These are phyloP conservation scores for Sternarchorhynchus goeldii DNA, from an alignment of 2,797 vertebrate genomes.

Conservation along the genomic window DNA sequence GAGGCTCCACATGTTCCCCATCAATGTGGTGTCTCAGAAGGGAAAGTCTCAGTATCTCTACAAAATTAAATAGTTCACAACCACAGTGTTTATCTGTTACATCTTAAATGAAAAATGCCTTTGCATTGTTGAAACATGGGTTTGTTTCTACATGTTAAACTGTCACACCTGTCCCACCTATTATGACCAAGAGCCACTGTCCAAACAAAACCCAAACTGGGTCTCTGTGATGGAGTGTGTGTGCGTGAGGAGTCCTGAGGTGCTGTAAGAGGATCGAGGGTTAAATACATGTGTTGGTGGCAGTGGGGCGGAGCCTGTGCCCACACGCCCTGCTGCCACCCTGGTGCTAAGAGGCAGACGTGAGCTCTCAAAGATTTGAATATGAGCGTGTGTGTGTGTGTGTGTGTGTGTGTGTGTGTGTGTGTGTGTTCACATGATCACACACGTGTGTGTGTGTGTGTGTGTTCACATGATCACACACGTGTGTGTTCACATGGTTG, in stretches of 20 bases:
- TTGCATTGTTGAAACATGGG: neutral
- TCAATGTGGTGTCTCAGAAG: too few relatives aligned
- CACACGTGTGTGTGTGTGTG: too few relatives aligned
- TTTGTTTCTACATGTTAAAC: constrained; percentile 30
- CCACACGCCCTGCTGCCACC: constrained; percentile 61
- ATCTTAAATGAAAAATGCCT: constrained; percentile 27
- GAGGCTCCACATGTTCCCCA: neutral
- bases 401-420: constrained; percentile 28
- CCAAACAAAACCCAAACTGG: constrained; percentile 37
- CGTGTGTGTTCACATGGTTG: constrained; percentile 2
- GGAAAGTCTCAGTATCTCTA: too few relatives aligned
- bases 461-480: too few relatives aligned
- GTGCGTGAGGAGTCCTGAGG: constrained; percentile 59
- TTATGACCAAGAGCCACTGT: constrained; percentile 26
- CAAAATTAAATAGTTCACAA: too few relatives aligned
- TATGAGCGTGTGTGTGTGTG: too few relatives aligned
- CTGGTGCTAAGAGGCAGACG: constrained; percentile 60
- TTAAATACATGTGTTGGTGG: constrained; percentile 71
- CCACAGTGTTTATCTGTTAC: constrained; percentile 8
- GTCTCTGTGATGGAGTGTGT: constrained; percentile 12
- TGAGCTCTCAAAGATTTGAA: constrained; percentile 1
- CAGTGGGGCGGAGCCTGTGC: constrained; percentile 67
- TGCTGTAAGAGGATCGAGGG: constrained; percentile 36
- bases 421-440: constrained; percentile 74
- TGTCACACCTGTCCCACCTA: neutral